Percentiles rank a stretch among this genome's conserved stretches.
Conservation (phyloP, 2,113 vertebrate genomes). For the Urocynchramus pylzowi region DNA sequence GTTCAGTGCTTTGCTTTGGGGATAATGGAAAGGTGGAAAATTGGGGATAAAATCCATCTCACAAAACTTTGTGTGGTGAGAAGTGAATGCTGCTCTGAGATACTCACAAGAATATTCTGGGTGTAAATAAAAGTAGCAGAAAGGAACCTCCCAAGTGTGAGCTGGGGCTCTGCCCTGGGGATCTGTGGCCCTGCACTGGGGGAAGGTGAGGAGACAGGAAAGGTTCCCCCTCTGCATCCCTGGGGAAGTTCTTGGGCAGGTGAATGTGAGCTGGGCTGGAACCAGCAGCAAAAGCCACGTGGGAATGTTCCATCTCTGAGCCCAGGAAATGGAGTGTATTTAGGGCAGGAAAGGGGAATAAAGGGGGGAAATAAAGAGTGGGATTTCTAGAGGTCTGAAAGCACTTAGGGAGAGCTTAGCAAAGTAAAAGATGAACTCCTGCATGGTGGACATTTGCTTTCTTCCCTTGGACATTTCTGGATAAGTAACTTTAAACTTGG, state of each 20-base stretch:
- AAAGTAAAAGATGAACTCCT: background rate
- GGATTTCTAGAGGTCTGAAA: background rate
- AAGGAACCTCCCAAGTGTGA: background rate
- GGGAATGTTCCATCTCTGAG: fast-evolving
- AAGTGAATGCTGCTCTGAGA: background rate
- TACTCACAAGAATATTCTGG: fast-evolving
- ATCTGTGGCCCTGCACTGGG: background rate
- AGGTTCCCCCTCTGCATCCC: background rate
- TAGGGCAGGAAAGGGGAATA: background rate
- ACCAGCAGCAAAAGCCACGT: background rate
- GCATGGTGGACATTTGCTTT: background rate
- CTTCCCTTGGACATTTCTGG: background rate
- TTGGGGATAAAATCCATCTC: background rate
- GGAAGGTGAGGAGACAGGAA: background rate
- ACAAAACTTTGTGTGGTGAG: background rate
- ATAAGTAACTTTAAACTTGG: background rate
- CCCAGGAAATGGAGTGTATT: background rate
- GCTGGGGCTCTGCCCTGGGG: background rate
- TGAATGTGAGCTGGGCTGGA: background rate
- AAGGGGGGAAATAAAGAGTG: background rate
- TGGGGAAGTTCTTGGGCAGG: no score
- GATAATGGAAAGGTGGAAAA: background rate
- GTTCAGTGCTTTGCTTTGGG: background rate
- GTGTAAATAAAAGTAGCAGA: background rate
- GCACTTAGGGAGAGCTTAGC: background rate